Base-by-base conservation (phyloP, 2,797 vertebrate genomes). In the Myioborus miniatus region DNA sequence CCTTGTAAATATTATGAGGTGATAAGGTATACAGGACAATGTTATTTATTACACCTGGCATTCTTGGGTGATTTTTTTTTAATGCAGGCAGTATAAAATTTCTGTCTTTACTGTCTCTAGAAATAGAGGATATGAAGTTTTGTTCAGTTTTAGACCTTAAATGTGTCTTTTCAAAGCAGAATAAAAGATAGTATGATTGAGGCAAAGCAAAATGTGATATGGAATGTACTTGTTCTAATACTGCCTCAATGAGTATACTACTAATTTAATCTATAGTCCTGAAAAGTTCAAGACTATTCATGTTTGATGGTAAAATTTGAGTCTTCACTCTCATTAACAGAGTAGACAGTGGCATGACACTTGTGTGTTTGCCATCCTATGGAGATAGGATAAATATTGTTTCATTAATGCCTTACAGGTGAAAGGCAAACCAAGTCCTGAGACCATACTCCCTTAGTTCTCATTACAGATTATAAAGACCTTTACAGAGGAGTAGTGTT, bases 401-500 rank as follows among this genome's bases (percentile, higher is more conserved):
- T 87, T 89, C 36, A 20, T 87, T 82, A 74, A 52, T 90, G 34
- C 27, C 9, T 69, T 65, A 16, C n/a, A 56, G 30, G 58, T 69
- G 52, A 86, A 88, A 76, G 62, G 67, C 39, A 94, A 77, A 77
- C 62, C 56, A 56, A 72, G 41, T 60, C 68, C 87, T 87, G 59
- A 89, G 69, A 70, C 76, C 90, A 89, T 34, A 59, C 15, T 65
- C 70, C 30, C 39, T 36, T 41, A 20, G 34, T 24, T 78, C 60
- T 60, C 41, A 60, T 60, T 65, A 60, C 46, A 60, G 39, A 29
- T 79, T 72, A 53, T 79, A 49, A 91, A 91, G 50, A 60, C 47
- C 88, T 96, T 95, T 91, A 65, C 95, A 77, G 94, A 78, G 85
- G 86, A 77, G n/a, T 69, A 19, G 26, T 91, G 75, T 95, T 96